Base-by-base conservation (phyloP, 2,113 vertebrate genomes). In the Hymenochirus boettgeri region DNA sequence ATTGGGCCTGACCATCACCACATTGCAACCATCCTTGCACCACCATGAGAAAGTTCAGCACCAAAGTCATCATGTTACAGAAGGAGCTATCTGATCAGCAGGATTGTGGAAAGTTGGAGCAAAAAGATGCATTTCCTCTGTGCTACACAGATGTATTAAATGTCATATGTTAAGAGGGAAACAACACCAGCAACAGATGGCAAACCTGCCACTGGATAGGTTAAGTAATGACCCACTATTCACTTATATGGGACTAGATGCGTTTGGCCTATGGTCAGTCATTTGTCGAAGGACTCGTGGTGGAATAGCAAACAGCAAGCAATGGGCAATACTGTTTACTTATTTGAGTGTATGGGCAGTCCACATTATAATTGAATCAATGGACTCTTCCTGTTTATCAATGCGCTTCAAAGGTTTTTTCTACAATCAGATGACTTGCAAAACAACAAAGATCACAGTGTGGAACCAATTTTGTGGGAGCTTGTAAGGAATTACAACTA, bases 341-440 rank as follows among this genome's bases (percentile, higher is more conserved):
- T 48, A 25, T 18, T 8, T 47, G n/a, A 61, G 25, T 9, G 27
- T 27, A 7, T 12, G 37, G 46, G 24, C 39, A 29, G 58, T 18
- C 23, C 35, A 59, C 57, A 59, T 59, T 13, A n/a, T n/a, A n/a
- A n/a, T n/a, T n/a, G 35, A 46, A 45, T 22, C 45, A 15, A 45
- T 45, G 42, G 37, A 59, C 11, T 47, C 42, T 47, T 45, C 22
- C 7, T 15, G 13, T 17, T 59, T 59, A 59, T 45, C 17, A 46
- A 59, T 39, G 35, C 23, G 4, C 22, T 59, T 7, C 5, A 22
- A 45, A 59, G 21, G n/a, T 48, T 61, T 17, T 45, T 59, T 11
- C 13, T 10, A 8, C n/a, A n/a, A 48, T 21, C 10, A 23, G 18
- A 21, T 39, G 45, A 61, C 25, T 25, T 21, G 58, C 12, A 21